Conservation (phyloP, 1,140 invertebrate genomes). For the Stenopsyche tienmushanensis region DNA sequence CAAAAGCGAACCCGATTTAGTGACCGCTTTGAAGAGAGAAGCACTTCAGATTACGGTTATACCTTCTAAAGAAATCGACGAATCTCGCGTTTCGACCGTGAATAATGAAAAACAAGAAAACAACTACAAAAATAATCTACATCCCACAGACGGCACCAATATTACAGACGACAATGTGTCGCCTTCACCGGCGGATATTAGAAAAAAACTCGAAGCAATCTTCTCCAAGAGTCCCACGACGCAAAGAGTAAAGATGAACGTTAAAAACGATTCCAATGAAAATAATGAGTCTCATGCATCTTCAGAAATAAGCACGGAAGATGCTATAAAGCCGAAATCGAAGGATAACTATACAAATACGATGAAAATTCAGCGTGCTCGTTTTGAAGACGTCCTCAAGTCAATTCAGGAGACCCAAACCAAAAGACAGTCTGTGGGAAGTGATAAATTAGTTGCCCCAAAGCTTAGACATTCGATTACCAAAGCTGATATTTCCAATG, state of each 20-base stretch:
- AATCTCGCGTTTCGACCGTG: no score
- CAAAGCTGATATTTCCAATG: neutral
- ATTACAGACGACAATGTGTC: neutral
- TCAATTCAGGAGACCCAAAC: constrained; percentile 22
- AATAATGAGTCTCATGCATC: neutral
- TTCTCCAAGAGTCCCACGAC: neutral
- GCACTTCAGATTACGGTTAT: no score
- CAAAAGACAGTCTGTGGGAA: neutral
- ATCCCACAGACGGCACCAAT: neutral
- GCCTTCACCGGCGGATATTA: neutral
- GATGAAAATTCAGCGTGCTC: constrained; percentile 36
- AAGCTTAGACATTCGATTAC: no score
- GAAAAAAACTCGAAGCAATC: neutral
- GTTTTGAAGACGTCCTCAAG: constrained; percentile 36
- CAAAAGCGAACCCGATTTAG: neutral
- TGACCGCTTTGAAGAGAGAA: neutral
- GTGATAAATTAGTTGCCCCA: neutral
- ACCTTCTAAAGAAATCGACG: no score
- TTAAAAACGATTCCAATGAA: neutral
- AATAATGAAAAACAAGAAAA: neutral
- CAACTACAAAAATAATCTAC: neutral
- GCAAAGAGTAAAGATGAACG: neutral
- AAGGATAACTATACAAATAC: constrained; percentile 33
- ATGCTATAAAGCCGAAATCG: constrained; percentile 2
- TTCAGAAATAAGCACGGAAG: neutral